Evolutionary conservation across 1,140 invertebrate genomes (phyloP).

Genomic region (Temnothorax longispinosus): DNA sequence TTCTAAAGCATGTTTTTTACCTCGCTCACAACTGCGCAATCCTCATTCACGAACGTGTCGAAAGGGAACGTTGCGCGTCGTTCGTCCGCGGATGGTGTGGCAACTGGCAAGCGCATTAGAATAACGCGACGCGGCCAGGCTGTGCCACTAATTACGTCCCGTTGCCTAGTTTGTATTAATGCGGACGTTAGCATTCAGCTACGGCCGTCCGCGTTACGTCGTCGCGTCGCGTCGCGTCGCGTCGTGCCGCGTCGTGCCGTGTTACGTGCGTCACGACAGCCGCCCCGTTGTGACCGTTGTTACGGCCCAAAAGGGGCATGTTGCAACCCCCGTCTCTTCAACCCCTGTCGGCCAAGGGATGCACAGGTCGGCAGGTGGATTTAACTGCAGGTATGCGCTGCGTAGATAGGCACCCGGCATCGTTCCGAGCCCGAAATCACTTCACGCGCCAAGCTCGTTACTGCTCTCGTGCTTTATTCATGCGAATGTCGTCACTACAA

Average conservation of each 20-base stretch:
- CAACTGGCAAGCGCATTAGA: constrained; percentile 67
- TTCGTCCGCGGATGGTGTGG: constrained; percentile 9
- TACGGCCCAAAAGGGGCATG: constrained; percentile 11
- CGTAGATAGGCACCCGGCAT: neutral
- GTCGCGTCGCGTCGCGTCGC: constrained; percentile 48
- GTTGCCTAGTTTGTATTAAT: constrained; percentile 79
- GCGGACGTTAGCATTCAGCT: constrained; percentile 78
- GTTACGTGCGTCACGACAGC: constrained; percentile 21
- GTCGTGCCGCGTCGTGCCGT: constrained; percentile 31
- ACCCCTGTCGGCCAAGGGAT: constrained; percentile 1
- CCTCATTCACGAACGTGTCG: constrained; percentile 29
- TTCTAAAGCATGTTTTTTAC: neutral
- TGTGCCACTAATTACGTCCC: constrained; percentile 74
- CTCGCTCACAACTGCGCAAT: neutral
- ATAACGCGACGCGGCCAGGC: constrained; percentile 62
- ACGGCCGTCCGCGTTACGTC: constrained; percentile 60
- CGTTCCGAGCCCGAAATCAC: constrained; percentile 43
- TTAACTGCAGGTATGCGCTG: constrained; percentile 67
- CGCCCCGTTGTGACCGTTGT: constrained; percentile 51
- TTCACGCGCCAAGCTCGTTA: constrained; percentile 51
- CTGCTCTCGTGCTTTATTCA: constrained; percentile 56
- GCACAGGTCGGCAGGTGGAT: constrained; percentile 63
- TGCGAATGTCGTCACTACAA: constrained; percentile 20
- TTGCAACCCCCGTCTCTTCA: neutral
- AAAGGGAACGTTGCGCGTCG: constrained; percentile 54